Evolutionary conservation across 2,797 vertebrate genomes (phyloP), one percentile per base, ranked within the genome.

Genomic region (Semotilus atromaculatus): DNA sequence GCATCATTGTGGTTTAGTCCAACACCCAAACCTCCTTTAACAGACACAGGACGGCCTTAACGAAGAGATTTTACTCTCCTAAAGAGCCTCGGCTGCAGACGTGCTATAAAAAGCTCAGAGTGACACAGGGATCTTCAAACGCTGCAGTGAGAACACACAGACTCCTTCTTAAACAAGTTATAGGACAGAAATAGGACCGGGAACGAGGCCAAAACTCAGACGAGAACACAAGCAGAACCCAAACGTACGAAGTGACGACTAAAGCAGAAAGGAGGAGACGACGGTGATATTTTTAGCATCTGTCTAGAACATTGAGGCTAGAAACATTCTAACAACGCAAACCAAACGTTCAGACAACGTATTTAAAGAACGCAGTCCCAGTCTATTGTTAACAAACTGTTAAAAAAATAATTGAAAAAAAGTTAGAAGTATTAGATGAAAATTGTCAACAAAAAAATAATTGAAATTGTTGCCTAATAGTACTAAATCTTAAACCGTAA

Each of bases 81-180:
- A 72, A 82, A 4, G 51, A 77, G 73, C 45, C 79, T 72, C 26
- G 68, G 34, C 31, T 36, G 53, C 80, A 60, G 66, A 62, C 7
- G 9, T 7, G 58, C 60, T 77, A 83, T 72, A 66, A 29, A 86
- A 31, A 86, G 80, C 72, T 23, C n/a, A 1, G 18, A 1, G 26
- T 48, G 75, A 31, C 62, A 70, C n/a, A 6, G 64, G 29, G 70
- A 81, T 64, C 38, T 51, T 71, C 66, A 82, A 78, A 72, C 79
- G 16, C 26, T 62, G 60, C 60, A 29, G 60, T 16, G 26, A 62
- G 60, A 62, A 18, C 26, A 67, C 26, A 36, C 34, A 62, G 31
- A 45, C 58, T 68, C 14, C n/a, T 36, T 40, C 66, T 82, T 73
- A 2, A 67, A 21, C 31, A 40, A 53, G 82, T 29, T 29, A 76